A percentile compares a stretch with the other conserved stretches of the same genome.
phyloP scores from a whole-genome alignment of 2,113 vertebrate genomes.

The Eira barbara region DNA sequence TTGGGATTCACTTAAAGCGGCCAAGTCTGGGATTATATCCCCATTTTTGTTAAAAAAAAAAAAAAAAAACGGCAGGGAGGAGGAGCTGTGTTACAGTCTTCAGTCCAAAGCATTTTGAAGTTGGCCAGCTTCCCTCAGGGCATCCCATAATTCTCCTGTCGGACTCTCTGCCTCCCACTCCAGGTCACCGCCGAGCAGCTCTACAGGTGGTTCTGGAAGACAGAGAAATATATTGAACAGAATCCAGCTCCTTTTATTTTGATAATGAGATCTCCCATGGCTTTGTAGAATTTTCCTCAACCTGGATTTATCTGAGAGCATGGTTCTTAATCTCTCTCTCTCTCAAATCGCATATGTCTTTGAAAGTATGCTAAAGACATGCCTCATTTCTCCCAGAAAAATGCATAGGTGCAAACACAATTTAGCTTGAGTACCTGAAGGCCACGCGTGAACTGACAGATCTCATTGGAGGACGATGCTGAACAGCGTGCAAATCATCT shows the following conservation, averaged over 20 bases:
- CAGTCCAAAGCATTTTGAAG: not conserved
- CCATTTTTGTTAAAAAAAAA: not conserved
- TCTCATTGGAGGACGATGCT: not conserved
- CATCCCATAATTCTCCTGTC: not conserved
- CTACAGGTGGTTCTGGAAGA: not conserved
- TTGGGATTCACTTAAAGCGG: not conserved
- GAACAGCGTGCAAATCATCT: not conserved
- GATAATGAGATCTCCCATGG: not conserved
- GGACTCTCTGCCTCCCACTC: not conserved
- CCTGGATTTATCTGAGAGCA: not conserved
- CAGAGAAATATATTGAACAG: not conserved
- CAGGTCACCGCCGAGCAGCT: not conserved
- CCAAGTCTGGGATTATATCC: not conserved
- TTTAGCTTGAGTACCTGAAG: not conserved
- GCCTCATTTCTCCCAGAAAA: not conserved
- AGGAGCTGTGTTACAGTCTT: not conserved
- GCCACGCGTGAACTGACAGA: not conserved
- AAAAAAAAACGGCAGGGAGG: not conserved
- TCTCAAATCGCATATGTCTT: not conserved
- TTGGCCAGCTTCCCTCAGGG: not conserved
- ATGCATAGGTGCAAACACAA: not conserved
- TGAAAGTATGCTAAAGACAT: not conserved
- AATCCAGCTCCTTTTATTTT: not conserved
- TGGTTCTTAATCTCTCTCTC: not conserved
- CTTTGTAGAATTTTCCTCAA: slow-evolving; percentile 15